Percentiles rank a stretch among this genome's conserved stretches.
Evolutionary conservation across 2,113 vertebrate species (phyloP).

Genomic region (Caloenas nicobarica): DNA sequence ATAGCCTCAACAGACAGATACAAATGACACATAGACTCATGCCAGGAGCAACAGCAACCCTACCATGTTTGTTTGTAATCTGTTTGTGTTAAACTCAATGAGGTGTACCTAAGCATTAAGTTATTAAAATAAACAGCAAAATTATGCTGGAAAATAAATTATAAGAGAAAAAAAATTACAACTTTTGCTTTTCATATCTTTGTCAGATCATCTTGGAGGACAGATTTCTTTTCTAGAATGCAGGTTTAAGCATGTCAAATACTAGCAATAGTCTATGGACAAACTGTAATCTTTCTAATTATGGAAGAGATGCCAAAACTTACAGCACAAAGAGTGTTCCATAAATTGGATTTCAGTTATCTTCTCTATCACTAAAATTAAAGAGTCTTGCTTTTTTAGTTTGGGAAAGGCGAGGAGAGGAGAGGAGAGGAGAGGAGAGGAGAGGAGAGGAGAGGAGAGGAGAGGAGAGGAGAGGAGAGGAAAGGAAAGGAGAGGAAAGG

Average conservation of each 20-base stretch:
- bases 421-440: too few species aligned
- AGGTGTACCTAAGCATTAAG: neutral
- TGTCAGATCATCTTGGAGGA: neutral
- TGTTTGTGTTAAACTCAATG: neutral
- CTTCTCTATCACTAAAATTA: neutral
- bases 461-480: too few species aligned
- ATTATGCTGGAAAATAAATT: neutral
- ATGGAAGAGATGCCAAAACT: neutral
- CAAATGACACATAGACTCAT: neutral
- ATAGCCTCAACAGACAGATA: neutral
- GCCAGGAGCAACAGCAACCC: neutral
- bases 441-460: too few species aligned
- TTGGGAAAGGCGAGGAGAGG: too few species aligned
- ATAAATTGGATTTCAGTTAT: neutral
- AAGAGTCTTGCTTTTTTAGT: neutral
- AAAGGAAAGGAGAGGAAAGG: too few species aligned
- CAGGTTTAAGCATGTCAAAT: neutral
- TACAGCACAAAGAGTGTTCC: neutral
- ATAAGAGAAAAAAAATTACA: neutral
- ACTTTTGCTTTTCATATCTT: neutral
- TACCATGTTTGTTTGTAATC: neutral
- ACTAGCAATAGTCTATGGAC: neutral
- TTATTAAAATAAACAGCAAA: neutral
- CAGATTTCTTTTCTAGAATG: neutral
- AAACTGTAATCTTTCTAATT: neutral